Evolutionary conservation across 2,113 vertebrate species (phyloP).

Genomic region (Podocnemis expansa): DNA sequence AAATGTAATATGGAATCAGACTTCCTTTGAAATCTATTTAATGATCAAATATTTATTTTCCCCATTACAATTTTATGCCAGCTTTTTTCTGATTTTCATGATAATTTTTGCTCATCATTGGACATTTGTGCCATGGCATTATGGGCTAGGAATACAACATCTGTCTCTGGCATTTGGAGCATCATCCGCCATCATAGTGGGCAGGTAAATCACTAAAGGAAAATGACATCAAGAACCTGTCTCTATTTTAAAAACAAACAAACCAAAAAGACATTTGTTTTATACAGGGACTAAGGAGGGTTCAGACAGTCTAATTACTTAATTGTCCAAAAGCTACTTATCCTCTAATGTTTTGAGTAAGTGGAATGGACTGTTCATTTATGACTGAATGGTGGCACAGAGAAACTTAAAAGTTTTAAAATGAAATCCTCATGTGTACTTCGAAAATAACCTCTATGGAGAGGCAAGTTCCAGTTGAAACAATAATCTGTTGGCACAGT

Average conservation of each 20-base stretch:
- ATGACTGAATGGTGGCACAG: background rate
- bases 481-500: background rate
- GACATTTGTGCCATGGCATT: background rate
- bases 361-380: background rate
- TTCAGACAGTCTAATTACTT: background rate
- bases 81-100: background rate
- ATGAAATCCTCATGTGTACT: background rate
- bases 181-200: background rate
- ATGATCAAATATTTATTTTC: background rate
- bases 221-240: background rate
- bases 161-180: background rate
- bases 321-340: background rate
- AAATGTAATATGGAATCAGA: background rate
- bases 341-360: background rate
- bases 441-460: background rate
- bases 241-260: no score
- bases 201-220: background rate
- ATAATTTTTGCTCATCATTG: background rate
- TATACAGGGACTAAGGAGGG: background rate
- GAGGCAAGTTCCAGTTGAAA: background rate
- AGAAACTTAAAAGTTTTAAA: background rate
- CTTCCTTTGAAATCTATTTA: background rate
- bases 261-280: background rate
- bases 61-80: background rate
- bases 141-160: background rate